These are phyloP conservation scores for Heliconius charithonia DNA, from an alignment of 2,888 invertebrate genomes.

Conservation along the genomic window DNA sequence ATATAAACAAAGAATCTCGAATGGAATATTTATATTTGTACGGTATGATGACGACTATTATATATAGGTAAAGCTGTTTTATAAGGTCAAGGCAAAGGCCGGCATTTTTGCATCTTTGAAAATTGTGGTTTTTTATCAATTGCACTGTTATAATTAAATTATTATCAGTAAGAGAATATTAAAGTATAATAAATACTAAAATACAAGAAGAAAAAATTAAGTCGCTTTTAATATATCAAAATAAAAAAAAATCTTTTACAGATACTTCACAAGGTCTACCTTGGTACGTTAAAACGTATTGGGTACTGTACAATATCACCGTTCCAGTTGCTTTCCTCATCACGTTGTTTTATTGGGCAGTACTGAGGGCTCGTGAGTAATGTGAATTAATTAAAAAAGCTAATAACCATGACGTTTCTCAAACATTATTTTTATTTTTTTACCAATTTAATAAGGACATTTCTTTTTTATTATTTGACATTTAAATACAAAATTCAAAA, in stretches of 20 bases:
- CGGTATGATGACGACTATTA: background rate
- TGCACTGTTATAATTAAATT: background rate
- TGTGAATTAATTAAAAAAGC: background rate
- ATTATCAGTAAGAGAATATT: too few relatives aligned
- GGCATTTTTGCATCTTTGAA: background rate
- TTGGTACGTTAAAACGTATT: slow-evolving; percentile 77
- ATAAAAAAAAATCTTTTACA: slow-evolving; percentile 51
- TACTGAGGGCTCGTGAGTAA: slow-evolving; percentile 70
- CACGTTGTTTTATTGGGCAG: slow-evolving; percentile 78
- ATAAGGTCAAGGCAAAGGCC: slow-evolving; percentile 6
- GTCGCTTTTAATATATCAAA: too few relatives aligned
- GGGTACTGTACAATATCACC: slow-evolving; percentile 79
- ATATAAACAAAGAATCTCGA: slow-evolving; percentile 9
- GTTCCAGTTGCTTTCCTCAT: slow-evolving; percentile 78
- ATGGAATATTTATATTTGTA: background rate
- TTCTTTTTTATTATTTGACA: background rate
- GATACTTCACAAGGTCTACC: slow-evolving; percentile 72
- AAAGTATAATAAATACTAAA: too few relatives aligned
- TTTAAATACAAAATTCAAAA: background rate
- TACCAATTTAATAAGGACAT: background rate
- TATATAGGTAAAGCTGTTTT: background rate
- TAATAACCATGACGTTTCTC: background rate
- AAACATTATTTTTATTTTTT: background rate
- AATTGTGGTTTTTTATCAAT: background rate
- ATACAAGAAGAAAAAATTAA: too few relatives aligned